phyloP scores from a whole-genome alignment of 1,140 invertebrate genomes.

The Ephestia elutella region DNA sequence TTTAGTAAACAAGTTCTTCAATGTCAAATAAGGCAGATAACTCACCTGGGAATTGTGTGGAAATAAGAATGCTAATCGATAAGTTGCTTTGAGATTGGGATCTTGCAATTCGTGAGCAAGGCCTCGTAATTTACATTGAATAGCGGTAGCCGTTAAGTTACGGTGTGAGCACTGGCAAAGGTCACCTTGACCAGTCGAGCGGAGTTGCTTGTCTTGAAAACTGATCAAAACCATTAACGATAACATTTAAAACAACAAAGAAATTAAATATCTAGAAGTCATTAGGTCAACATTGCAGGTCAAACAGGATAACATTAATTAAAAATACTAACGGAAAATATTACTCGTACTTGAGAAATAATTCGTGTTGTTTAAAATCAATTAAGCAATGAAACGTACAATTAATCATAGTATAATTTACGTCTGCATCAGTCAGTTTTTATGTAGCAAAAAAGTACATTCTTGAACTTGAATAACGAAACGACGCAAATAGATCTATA shows the following conservation, averaged over 20 bases:
- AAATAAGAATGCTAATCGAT: conserved; percentile 6
- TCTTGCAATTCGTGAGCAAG: conserved; percentile 22
- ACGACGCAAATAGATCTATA: conserved; percentile 27
- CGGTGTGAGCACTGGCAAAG: conserved; percentile 43
- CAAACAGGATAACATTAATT: too few relatives aligned
- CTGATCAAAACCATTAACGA: conserved; percentile 2
- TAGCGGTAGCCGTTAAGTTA: conserved; percentile 50
- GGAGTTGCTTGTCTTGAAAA: conserved; percentile 33
- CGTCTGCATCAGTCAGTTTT: too few relatives aligned
- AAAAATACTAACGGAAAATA: conserved; percentile 10
- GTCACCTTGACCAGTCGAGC: conserved; percentile 61
- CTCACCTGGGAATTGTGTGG: not conserved
- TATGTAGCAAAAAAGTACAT: too few relatives aligned
- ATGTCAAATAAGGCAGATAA: not conserved
- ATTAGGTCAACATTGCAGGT: too few relatives aligned
- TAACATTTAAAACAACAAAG: too few relatives aligned
- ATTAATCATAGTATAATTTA: too few relatives aligned
- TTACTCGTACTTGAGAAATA: conserved; percentile 35
- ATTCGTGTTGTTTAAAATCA: too few relatives aligned
- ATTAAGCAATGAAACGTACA: too few relatives aligned
- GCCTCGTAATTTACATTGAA: conserved; percentile 60
- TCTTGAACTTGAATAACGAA: too few relatives aligned
- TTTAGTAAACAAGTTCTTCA: not conserved
- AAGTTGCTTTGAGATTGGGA: conserved; percentile 34
- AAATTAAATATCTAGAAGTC: too few relatives aligned